Evolutionary conservation across 1,140 invertebrate species (phyloP).

Genomic region (Drosophila kikkawai): DNA sequence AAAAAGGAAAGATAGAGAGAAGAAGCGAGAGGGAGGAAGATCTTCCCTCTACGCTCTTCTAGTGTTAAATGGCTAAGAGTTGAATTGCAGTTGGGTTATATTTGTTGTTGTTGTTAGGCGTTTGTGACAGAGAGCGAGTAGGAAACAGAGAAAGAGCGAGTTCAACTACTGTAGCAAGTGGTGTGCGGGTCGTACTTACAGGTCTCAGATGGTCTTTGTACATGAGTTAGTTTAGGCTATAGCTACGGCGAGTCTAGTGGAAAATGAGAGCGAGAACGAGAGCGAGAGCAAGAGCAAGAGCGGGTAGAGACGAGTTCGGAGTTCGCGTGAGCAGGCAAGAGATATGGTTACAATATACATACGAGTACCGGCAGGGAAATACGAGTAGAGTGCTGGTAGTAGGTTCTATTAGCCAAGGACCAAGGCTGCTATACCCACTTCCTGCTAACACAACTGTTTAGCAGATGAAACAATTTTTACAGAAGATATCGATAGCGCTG

Average conservation of each 20-base stretch:
- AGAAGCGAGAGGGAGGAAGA: neutral
- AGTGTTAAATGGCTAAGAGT: slow-evolving; percentile 13
- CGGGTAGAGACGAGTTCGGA: slow-evolving; percentile 30
- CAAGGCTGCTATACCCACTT: slow-evolving; percentile 8
- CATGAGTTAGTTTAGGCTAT: slow-evolving; percentile 55
- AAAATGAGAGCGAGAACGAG: slow-evolving; percentile 28
- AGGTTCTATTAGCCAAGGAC: slow-evolving; percentile 24
- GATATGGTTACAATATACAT: slow-evolving; percentile 57
- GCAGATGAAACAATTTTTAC: slow-evolving; percentile 45
- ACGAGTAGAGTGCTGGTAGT: slow-evolving; percentile 18
- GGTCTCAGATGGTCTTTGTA: slow-evolving; percentile 66
- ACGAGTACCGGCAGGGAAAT: slow-evolving; percentile 39
- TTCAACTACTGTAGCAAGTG: slow-evolving; percentile 52
- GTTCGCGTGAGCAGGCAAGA: slow-evolving; percentile 62
- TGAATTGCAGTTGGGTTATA: slow-evolving; percentile 7
- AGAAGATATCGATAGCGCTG: slow-evolving; percentile 38
- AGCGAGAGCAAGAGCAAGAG: slow-evolving; percentile 2
- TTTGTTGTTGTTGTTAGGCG: slow-evolving; percentile 3
- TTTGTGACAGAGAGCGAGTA: slow-evolving; percentile 27
- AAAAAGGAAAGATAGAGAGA: slow-evolving; percentile 21
- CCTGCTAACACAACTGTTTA: slow-evolving; percentile 19
- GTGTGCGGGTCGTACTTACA: slow-evolving; percentile 58
- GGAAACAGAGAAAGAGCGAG: slow-evolving; percentile 29
- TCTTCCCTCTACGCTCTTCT: neutral
- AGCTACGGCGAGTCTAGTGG: slow-evolving; percentile 58